Evolutionary conservation across 53 echinoderm and acorn worm genomes (phyloP).

Genomic region (Henricia sp.): DNA sequence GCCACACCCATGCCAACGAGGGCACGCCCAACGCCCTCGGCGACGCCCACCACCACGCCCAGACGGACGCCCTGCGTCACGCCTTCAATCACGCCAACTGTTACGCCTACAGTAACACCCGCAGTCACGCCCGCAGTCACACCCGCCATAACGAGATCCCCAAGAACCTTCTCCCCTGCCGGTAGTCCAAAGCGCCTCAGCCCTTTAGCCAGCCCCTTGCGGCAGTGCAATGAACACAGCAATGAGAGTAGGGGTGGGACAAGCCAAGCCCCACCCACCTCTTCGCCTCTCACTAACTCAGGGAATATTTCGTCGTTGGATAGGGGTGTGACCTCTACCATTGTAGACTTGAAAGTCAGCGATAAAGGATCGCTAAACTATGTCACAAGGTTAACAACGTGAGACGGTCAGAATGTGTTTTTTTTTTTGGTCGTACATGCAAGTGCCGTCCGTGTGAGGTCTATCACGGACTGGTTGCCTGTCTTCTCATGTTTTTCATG

Average conservation of each 20-base stretch:
- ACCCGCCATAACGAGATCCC: conserved; percentile 33
- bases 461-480: conserved; percentile 35
- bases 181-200: conserved; percentile 31
- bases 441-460: background rate
- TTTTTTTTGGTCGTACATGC: background rate
- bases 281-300: conserved; percentile 30
- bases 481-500: background rate
- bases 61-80: conserved; percentile 36
- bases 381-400: conserved; percentile 49
- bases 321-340: conserved; percentile 41
- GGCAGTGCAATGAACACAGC: conserved; percentile 40
- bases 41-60: conserved; percentile 52
- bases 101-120: conserved; percentile 8
- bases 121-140: conserved; percentile 27
- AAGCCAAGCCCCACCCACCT: conserved; percentile 18
- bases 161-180: conserved; percentile 24
- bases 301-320: conserved; percentile 21
- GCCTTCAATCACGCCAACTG: conserved; percentile 1
- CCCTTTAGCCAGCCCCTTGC: background rate
- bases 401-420: background rate
- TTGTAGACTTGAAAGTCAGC: conserved; percentile 54
- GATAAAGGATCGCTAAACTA: conserved; percentile 53
- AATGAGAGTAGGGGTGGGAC: background rate
- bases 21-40: conserved; percentile 23
- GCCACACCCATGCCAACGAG: conserved; percentile 22